Conservation (phyloP, 2,113 vertebrate genomes). For the Hirundichthys speculiger region DNA sequence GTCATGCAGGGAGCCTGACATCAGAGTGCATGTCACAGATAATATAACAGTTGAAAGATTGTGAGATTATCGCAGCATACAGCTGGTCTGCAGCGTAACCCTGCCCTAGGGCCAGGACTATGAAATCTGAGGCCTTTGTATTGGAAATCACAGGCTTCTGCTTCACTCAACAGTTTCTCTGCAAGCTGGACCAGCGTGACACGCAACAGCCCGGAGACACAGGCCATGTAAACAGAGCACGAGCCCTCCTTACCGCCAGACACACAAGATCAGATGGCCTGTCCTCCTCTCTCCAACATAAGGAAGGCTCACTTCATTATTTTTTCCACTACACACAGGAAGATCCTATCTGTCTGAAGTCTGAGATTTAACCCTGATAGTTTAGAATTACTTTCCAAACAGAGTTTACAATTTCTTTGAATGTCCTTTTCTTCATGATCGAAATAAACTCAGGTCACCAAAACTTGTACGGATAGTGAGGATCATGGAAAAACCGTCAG, state of each 20-base stretch:
- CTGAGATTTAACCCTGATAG: neutral
- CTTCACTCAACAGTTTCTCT: constrained; percentile 68
- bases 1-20: constrained; percentile 4
- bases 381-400: neutral
- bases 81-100: constrained; percentile 36
- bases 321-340: neutral
- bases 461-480: neutral
- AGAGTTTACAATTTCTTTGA: neutral
- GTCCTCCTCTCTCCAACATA: constrained; percentile 3
- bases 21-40: constrained; percentile 31
- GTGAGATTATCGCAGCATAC: constrained; percentile 46
- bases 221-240: constrained; percentile 55
- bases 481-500: neutral
- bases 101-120: constrained; percentile 11
- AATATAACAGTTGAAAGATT: constrained; percentile 53
- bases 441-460: neutral
- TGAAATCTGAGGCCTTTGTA: constrained; percentile 57
- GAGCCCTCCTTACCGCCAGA: constrained; percentile 5
- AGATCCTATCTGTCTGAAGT: constrained; percentile 6
- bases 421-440: constrained; percentile 5
- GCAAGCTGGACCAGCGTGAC: constrained; percentile 41
- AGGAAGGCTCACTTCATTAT: neutral
- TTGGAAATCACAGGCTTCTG: constrained; percentile 39
- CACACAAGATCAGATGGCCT: constrained; percentile 4
- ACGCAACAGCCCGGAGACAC: constrained; percentile 56